These are phyloP conservation scores for Siniperca undulata DNA, from an alignment of 2,797 vertebrate genomes.

Conservation along the genomic window DNA sequence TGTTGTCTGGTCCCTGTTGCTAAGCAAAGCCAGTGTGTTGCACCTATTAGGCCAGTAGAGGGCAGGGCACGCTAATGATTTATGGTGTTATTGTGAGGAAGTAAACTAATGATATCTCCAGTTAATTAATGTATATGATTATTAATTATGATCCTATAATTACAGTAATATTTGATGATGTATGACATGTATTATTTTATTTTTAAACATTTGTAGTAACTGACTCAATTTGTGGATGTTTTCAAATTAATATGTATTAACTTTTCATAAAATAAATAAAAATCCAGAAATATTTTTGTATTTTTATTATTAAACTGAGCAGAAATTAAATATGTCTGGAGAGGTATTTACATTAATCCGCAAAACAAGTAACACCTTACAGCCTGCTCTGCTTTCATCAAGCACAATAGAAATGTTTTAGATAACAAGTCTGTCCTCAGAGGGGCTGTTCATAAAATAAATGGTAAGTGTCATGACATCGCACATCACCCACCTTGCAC, in stretches of 20 bases:
- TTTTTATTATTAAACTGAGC: neutral
- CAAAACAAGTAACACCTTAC: neutral
- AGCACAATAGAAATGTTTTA: neutral
- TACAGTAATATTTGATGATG: neutral
- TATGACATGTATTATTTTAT: neutral
- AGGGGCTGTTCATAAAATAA: neutral
- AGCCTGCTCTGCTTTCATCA: neutral
- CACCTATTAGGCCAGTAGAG: constrained; percentile 43
- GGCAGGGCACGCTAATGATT: constrained; percentile 20
- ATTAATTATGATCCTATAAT: neutral
- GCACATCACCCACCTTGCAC: constrained; percentile 84
- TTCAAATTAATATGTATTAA: neutral
- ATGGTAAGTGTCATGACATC: neutral
- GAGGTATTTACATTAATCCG: neutral
- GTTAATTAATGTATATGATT: neutral
- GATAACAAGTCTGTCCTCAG: neutral
- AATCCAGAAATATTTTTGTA: neutral
- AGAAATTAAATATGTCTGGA: neutral
- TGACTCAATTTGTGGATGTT: neutral
- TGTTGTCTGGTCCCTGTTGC: neutral
- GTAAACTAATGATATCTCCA: neutral
- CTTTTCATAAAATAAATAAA: neutral
- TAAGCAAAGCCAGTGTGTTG: neutral
- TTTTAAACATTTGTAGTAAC: neutral
- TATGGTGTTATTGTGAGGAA: too few relatives aligned